Percentiles rank a stretch among this genome's conserved stretches.
Conservation (phyloP, 2,888 invertebrate genomes). For the Scotopteryx bipunctaria region DNA sequence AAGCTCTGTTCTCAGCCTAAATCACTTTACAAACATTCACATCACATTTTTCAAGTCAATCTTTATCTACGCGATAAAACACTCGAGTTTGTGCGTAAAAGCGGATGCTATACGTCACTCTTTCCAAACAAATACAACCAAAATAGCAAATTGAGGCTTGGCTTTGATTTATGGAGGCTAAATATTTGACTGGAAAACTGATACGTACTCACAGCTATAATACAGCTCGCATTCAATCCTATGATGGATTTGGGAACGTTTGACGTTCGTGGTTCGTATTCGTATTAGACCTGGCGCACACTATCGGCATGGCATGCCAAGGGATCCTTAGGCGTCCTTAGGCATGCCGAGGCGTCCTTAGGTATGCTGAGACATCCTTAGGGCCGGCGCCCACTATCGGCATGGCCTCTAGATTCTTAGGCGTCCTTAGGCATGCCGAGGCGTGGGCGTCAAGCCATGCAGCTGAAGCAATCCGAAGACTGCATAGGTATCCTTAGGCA, state of each 20-base stretch:
- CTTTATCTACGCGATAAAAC: conserved; percentile 10
- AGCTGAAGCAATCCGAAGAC: too few species aligned
- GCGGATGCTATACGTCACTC: conserved; percentile 16
- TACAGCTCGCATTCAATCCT: conserved; percentile 32
- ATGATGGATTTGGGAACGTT: conserved; percentile 40
- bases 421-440: too few species aligned
- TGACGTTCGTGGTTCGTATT: too few species aligned
- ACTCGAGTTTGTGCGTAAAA: conserved; percentile 9
- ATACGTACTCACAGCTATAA: conserved; percentile 33
- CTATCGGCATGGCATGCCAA: too few species aligned
- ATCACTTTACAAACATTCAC: neutral
- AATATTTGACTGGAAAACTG: conserved; percentile 46
- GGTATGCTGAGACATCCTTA: too few species aligned
- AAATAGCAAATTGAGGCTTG: conserved; percentile 24
- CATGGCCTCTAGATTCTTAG: too few species aligned
- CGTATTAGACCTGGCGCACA: too few species aligned
- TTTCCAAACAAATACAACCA: conserved; percentile 20
- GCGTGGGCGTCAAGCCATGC: too few species aligned
- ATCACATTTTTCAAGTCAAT: neutral
- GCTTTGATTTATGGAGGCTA: conserved; percentile 41
- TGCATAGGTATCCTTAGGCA: too few species aligned
- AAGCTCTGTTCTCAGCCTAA: neutral
- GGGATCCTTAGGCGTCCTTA: too few species aligned
- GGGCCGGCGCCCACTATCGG: too few species aligned
- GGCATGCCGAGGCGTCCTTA: too few species aligned